These are phyloP conservation scores for Ormyrus pomaceus DNA, from an alignment of 2,888 invertebrate species.

Conservation along the genomic window DNA sequence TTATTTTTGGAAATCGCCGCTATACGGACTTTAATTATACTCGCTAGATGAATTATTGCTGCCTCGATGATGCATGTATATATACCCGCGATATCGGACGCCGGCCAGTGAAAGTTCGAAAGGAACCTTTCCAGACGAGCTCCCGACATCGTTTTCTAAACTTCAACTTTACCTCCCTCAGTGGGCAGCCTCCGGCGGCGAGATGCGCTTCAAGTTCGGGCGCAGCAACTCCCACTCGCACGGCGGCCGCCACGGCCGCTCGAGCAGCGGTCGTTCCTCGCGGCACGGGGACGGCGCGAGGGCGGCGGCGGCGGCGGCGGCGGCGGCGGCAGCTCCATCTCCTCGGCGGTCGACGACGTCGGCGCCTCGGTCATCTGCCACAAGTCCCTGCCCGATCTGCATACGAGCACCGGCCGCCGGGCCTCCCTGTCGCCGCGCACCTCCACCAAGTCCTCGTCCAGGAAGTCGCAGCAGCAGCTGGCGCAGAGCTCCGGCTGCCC, in stretches of 20 bases:
- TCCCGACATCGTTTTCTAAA: too few species aligned
- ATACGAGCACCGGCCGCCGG: conserved; percentile 76
- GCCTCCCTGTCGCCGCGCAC: conserved; percentile 72
- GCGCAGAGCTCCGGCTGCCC: conserved; percentile 64
- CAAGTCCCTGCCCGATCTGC: conserved; percentile 89
- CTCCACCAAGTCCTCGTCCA: conserved; percentile 69
- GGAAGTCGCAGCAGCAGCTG: conserved; percentile 22
- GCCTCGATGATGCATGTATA: background rate
- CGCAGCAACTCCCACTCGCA: conserved; percentile 73
- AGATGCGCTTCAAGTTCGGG: conserved; percentile 71
- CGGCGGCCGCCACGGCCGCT: conserved; percentile 59
- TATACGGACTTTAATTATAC: too few species aligned
- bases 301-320: background rate
- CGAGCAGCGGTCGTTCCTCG: conserved; percentile 17
- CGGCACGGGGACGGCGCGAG: background rate
- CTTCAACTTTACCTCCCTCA: background rate
- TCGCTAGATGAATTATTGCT: conserved; percentile 25
- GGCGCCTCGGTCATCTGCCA: conserved; percentile 76
- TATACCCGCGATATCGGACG: too few species aligned
- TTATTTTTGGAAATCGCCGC: background rate
- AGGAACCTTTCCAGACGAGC: too few species aligned
- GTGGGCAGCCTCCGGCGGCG: conserved; percentile 32
- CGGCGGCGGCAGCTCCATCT: conserved; percentile 42
- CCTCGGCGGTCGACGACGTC: conserved; percentile 67
- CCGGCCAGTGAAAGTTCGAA: too few species aligned